Percentiles rank a stretch among this genome's conserved stretches.
These are phyloP conservation scores for Mirza zaza DNA, from an alignment of 2,113 vertebrate species.

Conservation along the genomic window DNA sequence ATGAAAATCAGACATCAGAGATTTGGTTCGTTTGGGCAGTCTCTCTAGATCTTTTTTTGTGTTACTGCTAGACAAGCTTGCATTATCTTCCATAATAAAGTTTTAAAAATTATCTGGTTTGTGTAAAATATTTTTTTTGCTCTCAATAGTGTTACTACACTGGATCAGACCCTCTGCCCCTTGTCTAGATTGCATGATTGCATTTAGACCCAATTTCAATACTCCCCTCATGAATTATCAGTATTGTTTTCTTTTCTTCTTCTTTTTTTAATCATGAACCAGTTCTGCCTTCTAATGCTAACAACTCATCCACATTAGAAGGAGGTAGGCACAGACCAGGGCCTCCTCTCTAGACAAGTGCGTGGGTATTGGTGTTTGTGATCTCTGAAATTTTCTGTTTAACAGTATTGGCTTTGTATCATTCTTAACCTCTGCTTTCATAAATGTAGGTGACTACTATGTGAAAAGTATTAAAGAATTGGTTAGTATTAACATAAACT, in stretches of 20 bases:
- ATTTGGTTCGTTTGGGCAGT: slow-evolving; percentile 11
- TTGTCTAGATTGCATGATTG: neutral
- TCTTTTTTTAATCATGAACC: neutral
- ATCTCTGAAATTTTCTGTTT: slow-evolving; percentile 18
- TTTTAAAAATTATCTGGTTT: neutral
- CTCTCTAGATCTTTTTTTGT: neutral
- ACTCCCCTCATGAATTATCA: neutral
- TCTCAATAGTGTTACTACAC: neutral
- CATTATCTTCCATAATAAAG: neutral
- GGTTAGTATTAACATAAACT: slow-evolving; percentile 17
- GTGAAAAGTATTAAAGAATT: slow-evolving; percentile 15
- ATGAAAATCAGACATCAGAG: neutral
- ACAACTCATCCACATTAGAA: neutral
- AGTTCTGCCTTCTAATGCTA: neutral
- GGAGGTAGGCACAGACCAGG: neutral
- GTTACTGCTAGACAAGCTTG: neutral
- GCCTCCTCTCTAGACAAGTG: neutral
- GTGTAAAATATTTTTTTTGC: slow-evolving; percentile 25
- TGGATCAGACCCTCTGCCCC: neutral
- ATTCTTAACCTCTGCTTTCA: slow-evolving; percentile 31
- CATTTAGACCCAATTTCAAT: slow-evolving; percentile 23
- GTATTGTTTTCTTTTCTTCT: neutral
- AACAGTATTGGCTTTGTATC: neutral
- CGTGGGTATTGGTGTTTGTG: neutral
- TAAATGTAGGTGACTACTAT: neutral